phyloP scores from a whole-genome alignment of 2,113 vertebrate species.

The Canis aureus region DNA sequence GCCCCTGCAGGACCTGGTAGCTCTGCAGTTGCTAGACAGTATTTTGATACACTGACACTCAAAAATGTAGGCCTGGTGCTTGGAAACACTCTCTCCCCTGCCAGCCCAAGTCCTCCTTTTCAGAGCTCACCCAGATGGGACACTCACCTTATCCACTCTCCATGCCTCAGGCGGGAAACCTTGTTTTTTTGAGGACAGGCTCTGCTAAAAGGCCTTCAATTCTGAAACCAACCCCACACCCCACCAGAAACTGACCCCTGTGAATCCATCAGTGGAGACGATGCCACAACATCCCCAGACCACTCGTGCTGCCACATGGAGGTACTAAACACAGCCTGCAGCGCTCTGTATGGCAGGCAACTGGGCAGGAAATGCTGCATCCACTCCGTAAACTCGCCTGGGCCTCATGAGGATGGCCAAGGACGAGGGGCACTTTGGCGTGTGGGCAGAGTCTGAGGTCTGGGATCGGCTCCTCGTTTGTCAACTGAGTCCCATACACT shows the following conservation, averaged over 20 bases:
- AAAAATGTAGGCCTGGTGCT: background rate
- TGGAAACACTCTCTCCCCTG: background rate
- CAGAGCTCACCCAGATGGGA: background rate
- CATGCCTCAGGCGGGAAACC: background rate
- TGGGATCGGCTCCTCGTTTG: background rate
- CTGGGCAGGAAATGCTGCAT: slow-evolving; percentile 22
- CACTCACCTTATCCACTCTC: background rate
- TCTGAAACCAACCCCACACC: slow-evolving; percentile 29
- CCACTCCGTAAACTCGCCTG: background rate
- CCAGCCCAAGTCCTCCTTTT: background rate
- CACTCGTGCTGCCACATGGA: background rate
- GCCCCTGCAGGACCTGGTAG: background rate
- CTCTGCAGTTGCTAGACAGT: background rate
- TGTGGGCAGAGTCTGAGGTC: background rate
- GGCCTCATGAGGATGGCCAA: background rate
- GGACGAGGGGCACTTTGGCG: background rate
- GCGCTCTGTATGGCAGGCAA: background rate
- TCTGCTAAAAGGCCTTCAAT: slow-evolving; percentile 6
- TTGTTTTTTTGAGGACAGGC: background rate
- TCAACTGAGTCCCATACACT: slow-evolving; percentile 23
- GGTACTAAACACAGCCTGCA: background rate
- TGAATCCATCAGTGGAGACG: background rate
- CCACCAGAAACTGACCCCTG: background rate
- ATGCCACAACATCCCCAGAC: background rate
- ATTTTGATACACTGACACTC: background rate